These are phyloP conservation scores for Netelia melanura DNA, from an alignment of 2,888 invertebrate genomes.

Conservation along the genomic window DNA sequence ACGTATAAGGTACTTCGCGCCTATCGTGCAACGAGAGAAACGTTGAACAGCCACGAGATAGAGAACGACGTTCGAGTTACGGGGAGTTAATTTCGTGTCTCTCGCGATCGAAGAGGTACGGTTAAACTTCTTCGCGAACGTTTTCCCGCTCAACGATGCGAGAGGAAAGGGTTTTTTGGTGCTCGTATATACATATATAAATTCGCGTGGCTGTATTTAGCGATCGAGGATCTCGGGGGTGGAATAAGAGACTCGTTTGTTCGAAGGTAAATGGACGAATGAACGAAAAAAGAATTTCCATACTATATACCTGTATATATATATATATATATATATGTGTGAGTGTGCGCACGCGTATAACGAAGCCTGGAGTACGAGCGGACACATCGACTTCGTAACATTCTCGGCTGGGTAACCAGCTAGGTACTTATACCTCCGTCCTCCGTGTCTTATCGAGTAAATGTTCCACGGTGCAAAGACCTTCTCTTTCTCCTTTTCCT, in stretches of 20 bases:
- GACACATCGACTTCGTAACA: slow-evolving; percentile 33
- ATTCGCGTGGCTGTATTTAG: too few species aligned
- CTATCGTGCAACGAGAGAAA: too few species aligned
- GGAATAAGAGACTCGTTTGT: too few species aligned
- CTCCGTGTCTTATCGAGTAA: slow-evolving; percentile 65
- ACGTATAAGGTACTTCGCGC: too few species aligned
- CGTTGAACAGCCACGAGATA: too few species aligned
- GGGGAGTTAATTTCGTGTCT: slow-evolving; percentile 42
- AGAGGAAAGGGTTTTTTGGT: slow-evolving; percentile 4
- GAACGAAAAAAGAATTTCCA: too few species aligned
- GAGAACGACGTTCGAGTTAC: neutral
- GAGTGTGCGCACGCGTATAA: too few species aligned
- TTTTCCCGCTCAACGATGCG: slow-evolving; percentile 18
- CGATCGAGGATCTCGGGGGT: too few species aligned
- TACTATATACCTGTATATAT: too few species aligned
- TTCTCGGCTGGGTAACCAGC: slow-evolving; percentile 58
- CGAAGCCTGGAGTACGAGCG: slow-evolving; percentile 14
- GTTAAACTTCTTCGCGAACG: slow-evolving; percentile 25
- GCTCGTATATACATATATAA: neutral
- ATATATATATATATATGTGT: too few species aligned
- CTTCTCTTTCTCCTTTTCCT: slow-evolving; percentile 21
- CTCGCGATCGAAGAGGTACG: slow-evolving; percentile 33
- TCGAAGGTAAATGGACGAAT: too few species aligned
- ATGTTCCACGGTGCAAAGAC: slow-evolving; percentile 62
- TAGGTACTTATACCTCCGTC: slow-evolving; percentile 59